Evolutionary conservation across 2,113 vertebrate species (phyloP), one percentile per base, ranked within the genome.

Genomic region (Clarias gariepinus): DNA sequence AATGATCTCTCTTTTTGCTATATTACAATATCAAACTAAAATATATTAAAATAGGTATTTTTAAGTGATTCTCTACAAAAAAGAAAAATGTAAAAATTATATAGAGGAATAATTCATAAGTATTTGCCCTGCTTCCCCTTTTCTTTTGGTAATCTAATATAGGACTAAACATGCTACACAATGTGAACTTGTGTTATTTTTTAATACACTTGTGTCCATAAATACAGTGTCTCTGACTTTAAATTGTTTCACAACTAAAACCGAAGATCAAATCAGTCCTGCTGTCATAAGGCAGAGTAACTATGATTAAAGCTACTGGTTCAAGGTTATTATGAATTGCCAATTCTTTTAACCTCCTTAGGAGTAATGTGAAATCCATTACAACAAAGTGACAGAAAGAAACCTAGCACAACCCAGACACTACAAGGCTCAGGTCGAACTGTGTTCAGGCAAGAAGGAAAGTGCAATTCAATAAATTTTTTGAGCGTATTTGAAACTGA

Each of bases 221-320:
- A 60, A 60, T 13, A 60, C 47, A 47, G 47, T 47, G 7, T 58
- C 57, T 61, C 57, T 36, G 28, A 21, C 1, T 23, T 81, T 60
- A 10, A 4, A 8, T 15, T 11, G 78, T 15, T 19, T 61, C 2
- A 61, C 19, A 81, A 30, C 3, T 80, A 19, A 58, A 18, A 36
- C 1, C 2, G 9, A 80, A 36, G 8, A 58, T 30, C 52, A 57
- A n/a, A 30, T 78, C n/a, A 79, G n/a, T 57, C 53, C 76, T 79
- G 53, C 53, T 57, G n/a, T 79, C 76, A 79, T 30, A 6, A 78
- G n/a, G 28, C n/a, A 41, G 73, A 76, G 73, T 76, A 76, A 25
- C 69, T n/a, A 25, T 13, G 25, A 55, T 15, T 28, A 28, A 78
- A 28, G 16, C 53, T 30, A 11, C 41, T 6, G 41, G 47, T 7